These are phyloP conservation scores for Xanthia togata DNA, from an alignment of 2,888 invertebrate genomes.

Conservation along the genomic window DNA sequence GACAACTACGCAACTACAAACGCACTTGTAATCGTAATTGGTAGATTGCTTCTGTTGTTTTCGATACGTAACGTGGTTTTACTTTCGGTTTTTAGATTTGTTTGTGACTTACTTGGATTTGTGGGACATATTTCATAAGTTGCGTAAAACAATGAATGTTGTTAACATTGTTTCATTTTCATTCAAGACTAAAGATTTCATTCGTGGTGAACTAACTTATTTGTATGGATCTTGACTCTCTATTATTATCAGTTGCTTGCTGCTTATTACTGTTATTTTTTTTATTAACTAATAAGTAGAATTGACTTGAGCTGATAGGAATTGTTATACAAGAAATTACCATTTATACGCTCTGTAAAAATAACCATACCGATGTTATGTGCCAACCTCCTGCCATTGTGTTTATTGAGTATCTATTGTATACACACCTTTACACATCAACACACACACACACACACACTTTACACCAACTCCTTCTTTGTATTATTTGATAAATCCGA, in stretches of 20 bases:
- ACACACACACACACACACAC: not conserved
- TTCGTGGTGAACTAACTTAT: not conserved
- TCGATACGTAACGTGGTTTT: constrained; percentile 17
- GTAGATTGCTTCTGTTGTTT: constrained; percentile 34
- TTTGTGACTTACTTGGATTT: constrained; percentile 17
- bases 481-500: not conserved
- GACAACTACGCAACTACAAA: constrained; percentile 41
- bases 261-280: not conserved
- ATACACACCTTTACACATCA: too few species aligned
- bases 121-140: constrained; percentile 18
- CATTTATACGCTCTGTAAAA: not conserved
- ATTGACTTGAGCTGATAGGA: not conserved
- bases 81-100: constrained; percentile 40
- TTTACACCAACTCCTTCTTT: not conserved
- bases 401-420: not conserved
- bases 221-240: not conserved
- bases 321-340: not conserved
- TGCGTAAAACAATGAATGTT: constrained; percentile 21
- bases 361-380: not conserved
- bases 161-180: not conserved
- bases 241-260: not conserved
- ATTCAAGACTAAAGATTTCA: not conserved
- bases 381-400: not conserved
- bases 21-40: constrained; percentile 49
- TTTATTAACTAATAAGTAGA: not conserved